Conservation (phyloP, 2,888 invertebrate species). For the Eupeodes luniger region DNA sequence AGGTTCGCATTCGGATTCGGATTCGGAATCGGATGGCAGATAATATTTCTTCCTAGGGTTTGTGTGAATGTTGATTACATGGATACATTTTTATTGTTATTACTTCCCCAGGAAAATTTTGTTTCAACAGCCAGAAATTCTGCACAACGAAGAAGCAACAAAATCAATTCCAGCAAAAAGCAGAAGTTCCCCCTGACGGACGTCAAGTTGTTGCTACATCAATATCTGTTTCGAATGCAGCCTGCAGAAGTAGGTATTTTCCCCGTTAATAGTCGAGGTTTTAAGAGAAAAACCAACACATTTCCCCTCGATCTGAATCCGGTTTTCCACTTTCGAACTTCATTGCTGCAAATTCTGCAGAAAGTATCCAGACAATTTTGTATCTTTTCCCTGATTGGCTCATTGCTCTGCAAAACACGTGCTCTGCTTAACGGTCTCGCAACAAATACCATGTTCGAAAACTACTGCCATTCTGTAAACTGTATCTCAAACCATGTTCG, state of each 20-base stretch:
- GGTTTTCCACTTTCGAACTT: conserved; percentile 58
- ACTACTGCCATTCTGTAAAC: background rate
- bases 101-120: conserved; percentile 52
- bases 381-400: conserved; percentile 36
- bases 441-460: conserved; percentile 38
- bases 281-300: conserved; percentile 58
- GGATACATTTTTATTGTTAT: conserved; percentile 75
- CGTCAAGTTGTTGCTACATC: background rate
- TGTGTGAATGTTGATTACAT: conserved; percentile 38
- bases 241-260: background rate
- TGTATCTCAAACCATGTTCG: conserved; percentile 39
- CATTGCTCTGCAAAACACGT: conserved; percentile 43
- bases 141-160: conserved; percentile 51
- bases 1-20: background rate
- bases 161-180: conserved; percentile 69
- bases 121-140: conserved; percentile 54
- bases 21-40: conserved; percentile 35
- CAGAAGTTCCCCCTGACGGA: conserved; percentile 17
- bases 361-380: conserved; percentile 20
- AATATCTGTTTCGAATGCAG: conserved; percentile 24
- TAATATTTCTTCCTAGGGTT: conserved; percentile 19
- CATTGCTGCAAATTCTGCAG: conserved; percentile 57
- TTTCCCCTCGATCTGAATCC: conserved; percentile 50
- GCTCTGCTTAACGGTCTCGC: conserved; percentile 46
- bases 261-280: background rate